Evolutionary conservation across 2,888 invertebrate genomes (phyloP), one percentile per base, ranked within the genome.

Genomic region (Leistus spinibarbis): DNA sequence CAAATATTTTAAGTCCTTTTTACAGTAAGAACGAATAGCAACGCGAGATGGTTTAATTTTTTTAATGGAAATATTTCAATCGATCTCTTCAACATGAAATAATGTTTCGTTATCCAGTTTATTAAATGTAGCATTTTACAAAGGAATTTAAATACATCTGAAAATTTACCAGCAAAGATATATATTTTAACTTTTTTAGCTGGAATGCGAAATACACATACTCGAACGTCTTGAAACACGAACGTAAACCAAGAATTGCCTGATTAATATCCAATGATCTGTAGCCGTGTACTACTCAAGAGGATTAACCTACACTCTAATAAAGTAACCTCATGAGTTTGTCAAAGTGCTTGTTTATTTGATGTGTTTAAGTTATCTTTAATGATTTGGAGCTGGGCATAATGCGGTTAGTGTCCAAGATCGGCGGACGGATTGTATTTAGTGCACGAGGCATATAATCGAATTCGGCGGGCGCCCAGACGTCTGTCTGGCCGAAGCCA

Each of bases 1-100:
- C 65, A 71, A 71, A 71, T 65, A 71, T 56, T 64, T 64, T 71
- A 71, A 71, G 71, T 71, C 71, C 64, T 64, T 71, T 71, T 40
- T 71, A 64, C 65, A 71, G 56, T 71, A 71, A 23, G 27, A 54
- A 23, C 54, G 54, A 17, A 54, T 54, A 54, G 56, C n/a, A 63
- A 20, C 3, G 20, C 16, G 24, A 27, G n/a, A 64, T 16, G 63
- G 63, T 63, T 70, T 70, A 63, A 70, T 70, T 65, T 71, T 70
- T 71, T 71, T 64, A 71, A 64, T 71, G 71, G 65, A 71, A 70
- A 70, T 63, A 57, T 20, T 17, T 5, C 10, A 57, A 20, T 13
- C 13, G 57, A 13, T n/a, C n/a, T n/a, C n/a, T n/a, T n/a, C n/a
- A n/a, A n/a, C n/a, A n/a, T n/a, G n/a, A n/a, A n/a, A n/a, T n/a